A percentile compares a stretch with the other conserved stretches of the same genome.
Evolutionary conservation across 2,888 invertebrate genomes (phyloP).

Genomic region (Panopea generosa): DNA sequence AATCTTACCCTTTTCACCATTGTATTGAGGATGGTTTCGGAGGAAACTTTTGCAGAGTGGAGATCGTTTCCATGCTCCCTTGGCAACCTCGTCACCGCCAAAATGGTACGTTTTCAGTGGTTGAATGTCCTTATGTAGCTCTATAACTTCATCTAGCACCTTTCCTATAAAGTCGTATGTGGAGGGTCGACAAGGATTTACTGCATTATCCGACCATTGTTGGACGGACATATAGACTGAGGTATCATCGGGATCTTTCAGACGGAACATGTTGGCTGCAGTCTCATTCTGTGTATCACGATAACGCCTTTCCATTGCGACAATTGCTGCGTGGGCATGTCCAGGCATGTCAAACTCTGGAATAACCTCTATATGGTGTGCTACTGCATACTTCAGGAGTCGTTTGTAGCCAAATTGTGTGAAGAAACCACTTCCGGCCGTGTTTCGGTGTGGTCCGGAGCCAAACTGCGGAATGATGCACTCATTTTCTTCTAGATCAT

Average conservation of each 20-base stretch:
- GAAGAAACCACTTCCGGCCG: slow-evolving; percentile 72
- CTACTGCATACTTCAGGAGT: slow-evolving; percentile 77
- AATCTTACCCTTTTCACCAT: slow-evolving; percentile 46
- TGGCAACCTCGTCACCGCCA: slow-evolving; percentile 82
- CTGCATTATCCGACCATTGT: slow-evolving; percentile 74
- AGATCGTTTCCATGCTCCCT: slow-evolving; percentile 79
- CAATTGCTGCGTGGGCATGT: slow-evolving; percentile 80
- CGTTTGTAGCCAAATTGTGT: slow-evolving; percentile 70
- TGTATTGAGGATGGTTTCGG: slow-evolving; percentile 26
- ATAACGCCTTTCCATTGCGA: slow-evolving; percentile 77
- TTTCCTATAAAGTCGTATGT: slow-evolving; percentile 76
- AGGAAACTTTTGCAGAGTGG: slow-evolving; percentile 67
- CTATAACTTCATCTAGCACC: slow-evolving; percentile 66
- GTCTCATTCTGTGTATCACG: slow-evolving; percentile 35
- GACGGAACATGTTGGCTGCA: slow-evolving; percentile 61
- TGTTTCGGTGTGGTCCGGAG: slow-evolving; percentile 67
- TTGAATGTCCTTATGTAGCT: slow-evolving; percentile 72
- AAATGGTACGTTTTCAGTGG: slow-evolving; percentile 78
- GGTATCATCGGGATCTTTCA: slow-evolving; percentile 70
- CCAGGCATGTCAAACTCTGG: slow-evolving; percentile 84
- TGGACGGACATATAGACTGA: slow-evolving; percentile 73
- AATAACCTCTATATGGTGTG: slow-evolving; percentile 78
- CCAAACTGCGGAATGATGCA: slow-evolving; percentile 77
- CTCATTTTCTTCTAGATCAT: slow-evolving; percentile 64
- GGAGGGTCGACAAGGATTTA: slow-evolving; percentile 77